Evolutionary conservation across 2,888 invertebrate genomes (phyloP), one percentile per base, ranked within the genome.

Genomic region (Eurois occulta): DNA sequence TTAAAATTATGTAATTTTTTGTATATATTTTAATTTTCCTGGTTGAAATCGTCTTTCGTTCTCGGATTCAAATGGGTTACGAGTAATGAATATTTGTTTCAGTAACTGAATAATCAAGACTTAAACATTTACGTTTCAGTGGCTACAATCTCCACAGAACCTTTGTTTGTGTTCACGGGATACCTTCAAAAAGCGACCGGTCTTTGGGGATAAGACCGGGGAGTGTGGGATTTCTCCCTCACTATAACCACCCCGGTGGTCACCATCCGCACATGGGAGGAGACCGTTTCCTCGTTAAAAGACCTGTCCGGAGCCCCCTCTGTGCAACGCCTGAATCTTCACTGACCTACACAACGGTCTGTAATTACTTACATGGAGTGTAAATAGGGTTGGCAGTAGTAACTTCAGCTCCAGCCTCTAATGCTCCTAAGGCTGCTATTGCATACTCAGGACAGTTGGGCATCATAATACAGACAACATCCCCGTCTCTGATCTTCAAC

Each of bases 321-420:
- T n/a, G n/a, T n/a, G n/a, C n/a, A n/a, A n/a, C n/a, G n/a, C n/a
- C n/a, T n/a, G n/a, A n/a, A n/a, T n/a, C 1, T n/a, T 55, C n/a
- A 55, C 52, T n/a, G n/a, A 55, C 13, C n/a, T 55, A n/a, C 55
- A n/a, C 0, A n/a, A 55, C 21, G 10, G 21, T 28, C 28, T 28
- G n/a, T 0, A 13, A 32, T 52, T 10, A 92, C 94, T 93, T 90
- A 97, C 97, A 95, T 82, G 97, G 90, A 35, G 98, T 98, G 88
- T 98, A 98, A 78, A 97, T 92, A 7, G 98, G 98, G 95, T 98
- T 98, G 8, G 98, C 95, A 0, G 98, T 97, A 2, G 98, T 98
- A 1, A 97, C 96, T 68, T 97, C 91, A 13, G 98, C 94, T 0
- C 98, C 98, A 24, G 98, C 98, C 88, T 98, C 97, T 13, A 98